Evolutionary conservation across 2,888 invertebrate genomes (phyloP), one percentile per base, ranked within the genome.

Genomic region (Lucinisca nassula): DNA sequence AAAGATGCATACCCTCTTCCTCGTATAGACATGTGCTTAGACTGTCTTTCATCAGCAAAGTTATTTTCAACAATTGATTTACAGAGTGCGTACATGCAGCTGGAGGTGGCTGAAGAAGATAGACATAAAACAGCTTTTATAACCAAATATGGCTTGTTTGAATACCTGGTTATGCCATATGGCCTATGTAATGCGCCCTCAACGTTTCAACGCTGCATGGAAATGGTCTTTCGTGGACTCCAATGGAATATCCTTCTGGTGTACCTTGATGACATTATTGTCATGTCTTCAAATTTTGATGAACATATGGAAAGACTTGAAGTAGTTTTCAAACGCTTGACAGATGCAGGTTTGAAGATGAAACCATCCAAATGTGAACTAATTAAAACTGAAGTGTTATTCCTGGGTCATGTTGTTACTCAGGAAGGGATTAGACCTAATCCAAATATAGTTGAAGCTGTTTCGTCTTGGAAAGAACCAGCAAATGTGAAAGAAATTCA

Each of bases 211-310:
- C 82, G 78, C 32, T 27, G 81, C 14, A 82, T 82, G 21, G 85
- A 77, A 70, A 51, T 40, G 30, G 73, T 74, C 12, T 32, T 76
- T 24, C 27, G 2, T 58, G 80, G 87, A 35, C 27, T 89, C 32
- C 86, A 90, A n/a, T 91, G 90, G 87, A 85, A 92, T 55, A 87
- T 82, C 10, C 51, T 80, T 4, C 76, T 91, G 12, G 75, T 90
- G 10, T 92, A 92, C 76, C 35, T 92, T 21, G 92, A 92, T 78
- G 92, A 91, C 58, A 84, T 91, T 0, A 58, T 91, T 21, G 85
- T 88, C 17, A 88, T 82, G 40, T 79, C 79, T n/a, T 35, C 72
- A 12, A 72, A 72, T 14, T 85, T 91, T 76, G 79, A 88, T 2
- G 70, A 79, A 32, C 92, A 91, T 58, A 40, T 91, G 12, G 24